These are phyloP conservation scores for Chloroclystis v-ata DNA, from an alignment of 2,888 invertebrate species.

Conservation along the genomic window DNA sequence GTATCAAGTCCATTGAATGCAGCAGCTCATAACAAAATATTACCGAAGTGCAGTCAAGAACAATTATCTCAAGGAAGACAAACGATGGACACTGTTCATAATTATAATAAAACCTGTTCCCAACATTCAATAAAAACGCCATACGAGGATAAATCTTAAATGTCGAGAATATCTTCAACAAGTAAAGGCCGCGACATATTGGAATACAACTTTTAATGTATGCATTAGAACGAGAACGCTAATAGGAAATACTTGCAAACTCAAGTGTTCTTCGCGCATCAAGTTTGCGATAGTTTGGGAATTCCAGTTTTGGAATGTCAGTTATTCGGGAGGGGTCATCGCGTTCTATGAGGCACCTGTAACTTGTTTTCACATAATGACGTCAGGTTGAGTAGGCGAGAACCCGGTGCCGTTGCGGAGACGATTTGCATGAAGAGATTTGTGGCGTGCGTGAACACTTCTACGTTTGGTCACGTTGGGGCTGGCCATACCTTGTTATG, in stretches of 20 bases:
- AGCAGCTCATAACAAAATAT: not conserved
- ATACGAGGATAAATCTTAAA: not conserved
- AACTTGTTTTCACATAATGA: constrained; percentile 65
- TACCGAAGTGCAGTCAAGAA: constrained; percentile 8
- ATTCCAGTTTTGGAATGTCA: constrained; percentile 19
- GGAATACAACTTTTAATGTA: not conserved
- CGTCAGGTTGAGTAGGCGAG: constrained; percentile 56
- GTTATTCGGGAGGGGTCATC: constrained; percentile 48
- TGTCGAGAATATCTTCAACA: not conserved
- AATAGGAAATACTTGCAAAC: not conserved
- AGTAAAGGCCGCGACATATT: not conserved
- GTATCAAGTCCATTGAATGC: constrained; percentile 2
- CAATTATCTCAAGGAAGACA: constrained; percentile 9
- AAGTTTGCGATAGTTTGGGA: constrained; percentile 10
- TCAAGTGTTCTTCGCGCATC: not conserved
- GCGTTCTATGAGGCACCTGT: constrained; percentile 56
- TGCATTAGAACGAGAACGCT: constrained; percentile 2
- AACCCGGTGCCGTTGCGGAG: constrained; percentile 49
- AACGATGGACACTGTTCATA: constrained; percentile 8
- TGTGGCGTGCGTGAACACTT: constrained; percentile 42
- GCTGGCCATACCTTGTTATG: constrained; percentile 66
- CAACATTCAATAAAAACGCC: not conserved
- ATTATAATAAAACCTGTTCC: constrained; percentile 17
- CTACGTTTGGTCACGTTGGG: constrained; percentile 57
- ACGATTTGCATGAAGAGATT: constrained; percentile 47